phyloP scores from a whole-genome alignment of 2,888 invertebrate species.

The Cecidostiba fungosa region DNA sequence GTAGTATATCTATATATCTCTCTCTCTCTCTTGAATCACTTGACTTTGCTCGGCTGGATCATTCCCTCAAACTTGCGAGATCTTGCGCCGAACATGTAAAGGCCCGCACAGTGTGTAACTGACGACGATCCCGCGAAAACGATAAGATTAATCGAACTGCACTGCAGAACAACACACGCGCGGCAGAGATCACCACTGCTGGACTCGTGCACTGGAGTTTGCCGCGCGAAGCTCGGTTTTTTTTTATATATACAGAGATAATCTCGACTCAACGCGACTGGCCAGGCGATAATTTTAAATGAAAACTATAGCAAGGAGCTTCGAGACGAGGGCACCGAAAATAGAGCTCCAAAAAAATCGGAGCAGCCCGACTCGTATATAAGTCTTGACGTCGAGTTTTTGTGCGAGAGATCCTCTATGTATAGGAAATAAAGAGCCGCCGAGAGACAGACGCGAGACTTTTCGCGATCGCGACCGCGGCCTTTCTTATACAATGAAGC shows the following conservation, averaged over 20 bases:
- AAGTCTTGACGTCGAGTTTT: background rate
- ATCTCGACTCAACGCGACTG: background rate
- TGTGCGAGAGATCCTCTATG: background rate
- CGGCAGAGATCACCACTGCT: background rate
- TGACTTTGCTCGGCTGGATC: conserved; percentile 15
- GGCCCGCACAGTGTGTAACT: no score
- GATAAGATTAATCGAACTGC: background rate
- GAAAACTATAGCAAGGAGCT: background rate
- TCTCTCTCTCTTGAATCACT: no score
- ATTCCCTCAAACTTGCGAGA: conserved; percentile 29
- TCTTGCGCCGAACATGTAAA: background rate
- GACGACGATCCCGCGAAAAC: no score
- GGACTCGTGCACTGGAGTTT: background rate
- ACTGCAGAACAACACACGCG: background rate
- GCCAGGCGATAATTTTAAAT: background rate
- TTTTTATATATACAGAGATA: background rate
- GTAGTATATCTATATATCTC: background rate
- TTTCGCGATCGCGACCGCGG: conserved; percentile 16
- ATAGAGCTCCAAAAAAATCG: background rate
- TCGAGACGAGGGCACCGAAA: background rate
- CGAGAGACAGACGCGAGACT: conserved; percentile 1
- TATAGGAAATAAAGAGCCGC: background rate
- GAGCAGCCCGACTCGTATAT: background rate
- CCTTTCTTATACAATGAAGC: conserved; percentile 33
- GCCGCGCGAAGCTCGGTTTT: background rate